These are phyloP conservation scores for Archaeoteleia sp. DNA, from an alignment of 2,888 invertebrate species.

Conservation along the genomic window DNA sequence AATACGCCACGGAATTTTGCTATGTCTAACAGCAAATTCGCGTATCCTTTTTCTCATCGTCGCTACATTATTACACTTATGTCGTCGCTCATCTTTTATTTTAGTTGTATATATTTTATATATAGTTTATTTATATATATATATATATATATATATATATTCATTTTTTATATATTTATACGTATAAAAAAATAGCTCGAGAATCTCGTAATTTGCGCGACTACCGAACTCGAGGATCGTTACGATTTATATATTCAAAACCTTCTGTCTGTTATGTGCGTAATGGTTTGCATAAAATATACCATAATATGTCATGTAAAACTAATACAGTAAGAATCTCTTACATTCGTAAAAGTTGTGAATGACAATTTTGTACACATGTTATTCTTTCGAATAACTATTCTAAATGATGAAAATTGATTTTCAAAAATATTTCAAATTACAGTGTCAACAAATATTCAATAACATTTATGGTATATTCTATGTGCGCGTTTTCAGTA, in stretches of 20 bases:
- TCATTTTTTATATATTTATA: conserved; percentile 53
- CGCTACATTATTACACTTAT: conserved; percentile 19
- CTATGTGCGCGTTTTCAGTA: too few relatives aligned
- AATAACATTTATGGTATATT: too few relatives aligned
- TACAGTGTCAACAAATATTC: too few relatives aligned
- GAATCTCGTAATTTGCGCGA: conserved; percentile 58
- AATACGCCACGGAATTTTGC: conserved; percentile 52
- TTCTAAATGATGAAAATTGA: too few relatives aligned
- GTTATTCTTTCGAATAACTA: too few relatives aligned
- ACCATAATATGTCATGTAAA: too few relatives aligned
- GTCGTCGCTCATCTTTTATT: conserved; percentile 17
- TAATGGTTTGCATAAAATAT: too few relatives aligned
- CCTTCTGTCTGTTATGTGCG: not conserved
- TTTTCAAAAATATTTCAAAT: too few relatives aligned
- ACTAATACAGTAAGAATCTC: too few relatives aligned
- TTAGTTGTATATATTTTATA: conserved; percentile 17
- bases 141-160: conserved; percentile 43
- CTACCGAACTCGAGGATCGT: conserved; percentile 52
- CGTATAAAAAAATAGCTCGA: conserved; percentile 64
- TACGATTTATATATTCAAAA: conserved; percentile 12
- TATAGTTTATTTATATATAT: conserved; percentile 21
- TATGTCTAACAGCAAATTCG: conserved; percentile 31
- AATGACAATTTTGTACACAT: too few relatives aligned
- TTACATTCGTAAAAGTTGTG: too few relatives aligned
- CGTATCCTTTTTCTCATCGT: conserved; percentile 23